Evolutionary conservation across 2,797 vertebrate species (phyloP).

Genomic region (Urosaurus nigricauda): DNA sequence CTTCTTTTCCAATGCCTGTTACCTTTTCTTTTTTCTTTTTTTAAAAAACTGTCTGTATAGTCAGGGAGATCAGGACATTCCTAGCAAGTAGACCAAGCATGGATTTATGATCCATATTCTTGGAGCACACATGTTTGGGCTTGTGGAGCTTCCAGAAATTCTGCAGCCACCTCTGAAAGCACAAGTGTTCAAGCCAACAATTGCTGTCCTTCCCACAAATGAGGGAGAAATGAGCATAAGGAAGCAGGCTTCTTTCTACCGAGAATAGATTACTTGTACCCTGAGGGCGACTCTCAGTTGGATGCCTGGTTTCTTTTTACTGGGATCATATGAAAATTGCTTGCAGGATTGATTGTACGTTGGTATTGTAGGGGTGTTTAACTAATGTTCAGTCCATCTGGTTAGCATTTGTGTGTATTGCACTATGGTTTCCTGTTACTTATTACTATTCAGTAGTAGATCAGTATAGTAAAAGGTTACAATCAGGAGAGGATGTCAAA

Average conservation of each 20-base stretch:
- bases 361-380: neutral
- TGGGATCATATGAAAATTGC: neutral
- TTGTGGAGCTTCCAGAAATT: neutral
- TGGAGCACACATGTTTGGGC: neutral
- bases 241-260: neutral
- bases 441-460: neutral
- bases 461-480: neutral
- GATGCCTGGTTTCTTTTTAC: neutral
- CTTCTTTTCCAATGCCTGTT: neutral
- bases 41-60: neutral
- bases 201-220: neutral
- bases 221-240: neutral
- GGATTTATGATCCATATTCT: neutral
- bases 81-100: neutral
- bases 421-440: neutral
- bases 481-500: neutral
- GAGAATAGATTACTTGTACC: neutral
- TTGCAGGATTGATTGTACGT: neutral
- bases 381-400: neutral
- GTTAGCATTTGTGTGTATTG: neutral
- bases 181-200: neutral
- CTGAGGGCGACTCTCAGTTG: neutral
- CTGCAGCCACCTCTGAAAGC: neutral
- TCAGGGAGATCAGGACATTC: neutral
- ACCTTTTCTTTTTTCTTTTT: neutral